Base-by-base conservation (phyloP, 2,888 invertebrate genomes). In the Steinernema scapterisci region DNA sequence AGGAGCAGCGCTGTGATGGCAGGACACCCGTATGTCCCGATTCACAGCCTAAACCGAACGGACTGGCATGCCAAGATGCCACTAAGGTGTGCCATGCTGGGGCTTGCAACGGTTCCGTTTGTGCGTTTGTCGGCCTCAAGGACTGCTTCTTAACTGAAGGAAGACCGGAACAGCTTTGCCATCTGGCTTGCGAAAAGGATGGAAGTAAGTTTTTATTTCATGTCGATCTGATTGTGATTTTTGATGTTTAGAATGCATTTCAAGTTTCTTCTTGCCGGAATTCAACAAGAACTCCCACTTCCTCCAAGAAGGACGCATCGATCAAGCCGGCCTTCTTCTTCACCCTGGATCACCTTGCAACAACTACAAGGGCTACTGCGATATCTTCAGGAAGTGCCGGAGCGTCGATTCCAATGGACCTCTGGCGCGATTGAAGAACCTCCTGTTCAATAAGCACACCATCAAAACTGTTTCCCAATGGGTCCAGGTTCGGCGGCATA, bases 351-450 rank as follows among this genome's bases (percentile, higher is more conserved):
- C 97, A 71, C 97, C 99, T 0, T 99, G 99, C 89, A 96, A 99
- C 89, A 96, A 99, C 89, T 99, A 95, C 91, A 89, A 88, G 78
- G 97, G 99, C 73, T 99, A 99, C 90, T 99, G 99, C 90, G 99
- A 99, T 90, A 97, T 99, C 80, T 99, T 99, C 90, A 92, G 95
- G 73, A 97, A 96, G 89, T 99, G 99, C 88, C 92, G 99, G 81
- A 95, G 95, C 0, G 97, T 99, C 25, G 97, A 99, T 90, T 97
- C 97, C 0, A 97, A 99, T 87, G 99, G 99, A 6, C 99, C 99
- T 1, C 90, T 99, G 79, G 95, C 95, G 25, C 92, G 97, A 73
- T 91, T 99, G 76, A 97, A 97, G 91, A 97, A 97, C 91, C 38
- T 38, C 38, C 76, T 86, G 1, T 86, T 86, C 71, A 84, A 86